Conservation (phyloP, 2,113 vertebrate genomes). For the Callospermophilus lateralis region DNA sequence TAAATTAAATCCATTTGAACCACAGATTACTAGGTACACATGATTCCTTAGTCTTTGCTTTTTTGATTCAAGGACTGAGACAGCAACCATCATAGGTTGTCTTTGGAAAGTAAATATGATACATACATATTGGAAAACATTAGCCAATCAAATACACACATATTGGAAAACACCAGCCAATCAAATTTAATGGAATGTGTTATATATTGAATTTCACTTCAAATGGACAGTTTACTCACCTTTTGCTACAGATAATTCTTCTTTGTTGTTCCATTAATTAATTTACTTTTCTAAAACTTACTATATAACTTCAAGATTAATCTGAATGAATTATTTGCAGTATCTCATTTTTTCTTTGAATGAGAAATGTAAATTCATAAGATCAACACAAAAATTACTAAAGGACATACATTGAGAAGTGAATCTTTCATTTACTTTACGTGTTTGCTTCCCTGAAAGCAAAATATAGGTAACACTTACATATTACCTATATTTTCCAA, state of each 20-base stretch:
- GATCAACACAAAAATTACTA: not conserved
- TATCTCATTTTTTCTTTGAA: not conserved
- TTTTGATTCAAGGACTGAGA: not conserved
- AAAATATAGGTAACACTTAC: too few species aligned
- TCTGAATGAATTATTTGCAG: not conserved
- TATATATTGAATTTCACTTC: conserved; percentile 35
- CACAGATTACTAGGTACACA: not conserved
- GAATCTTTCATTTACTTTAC: not conserved
- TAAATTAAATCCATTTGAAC: not conserved
- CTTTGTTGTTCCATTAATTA: conserved; percentile 9
- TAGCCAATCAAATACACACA: not conserved
- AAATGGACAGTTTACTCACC: not conserved
- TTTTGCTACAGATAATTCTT: not conserved
- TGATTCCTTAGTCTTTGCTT: not conserved
- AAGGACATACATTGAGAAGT: not conserved
- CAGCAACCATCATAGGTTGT: not conserved
- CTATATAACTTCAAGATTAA: not conserved
- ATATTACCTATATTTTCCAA: not conserved
- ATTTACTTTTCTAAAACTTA: not conserved
- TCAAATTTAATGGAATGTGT: not conserved
- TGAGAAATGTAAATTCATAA: not conserved
- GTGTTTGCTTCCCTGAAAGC: not conserved
- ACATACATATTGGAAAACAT: not conserved
- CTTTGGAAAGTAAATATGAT: not conserved
- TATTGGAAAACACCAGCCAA: not conserved